These are phyloP conservation scores for Dendrolimus punctatus DNA, from an alignment of 1,140 invertebrate species.

Conservation along the genomic window DNA sequence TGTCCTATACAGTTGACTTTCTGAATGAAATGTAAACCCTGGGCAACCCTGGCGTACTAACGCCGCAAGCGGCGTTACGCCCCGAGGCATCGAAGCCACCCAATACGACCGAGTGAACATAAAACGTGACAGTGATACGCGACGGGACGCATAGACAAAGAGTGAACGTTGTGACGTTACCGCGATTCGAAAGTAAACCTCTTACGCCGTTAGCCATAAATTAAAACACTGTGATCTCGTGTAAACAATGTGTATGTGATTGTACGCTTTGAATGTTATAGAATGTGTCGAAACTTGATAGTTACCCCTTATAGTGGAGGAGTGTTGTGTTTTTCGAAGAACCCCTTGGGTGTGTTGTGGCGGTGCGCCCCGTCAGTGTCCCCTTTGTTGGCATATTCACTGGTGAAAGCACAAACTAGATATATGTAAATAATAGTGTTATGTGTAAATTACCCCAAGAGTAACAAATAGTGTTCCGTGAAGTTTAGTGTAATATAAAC, in stretches of 20 bases:
- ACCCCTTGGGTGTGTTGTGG: slow-evolving; percentile 28
- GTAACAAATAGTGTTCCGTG: slow-evolving; percentile 37
- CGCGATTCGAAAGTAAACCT: slow-evolving; percentile 17
- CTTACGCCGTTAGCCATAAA: slow-evolving; percentile 55
- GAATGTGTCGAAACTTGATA: slow-evolving; percentile 48
- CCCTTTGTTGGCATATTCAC: slow-evolving; percentile 39
- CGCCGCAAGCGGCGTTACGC: neutral
- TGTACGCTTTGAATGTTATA: slow-evolving; percentile 64
- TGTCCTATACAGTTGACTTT: too few relatives aligned
- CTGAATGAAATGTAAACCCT: too few relatives aligned
- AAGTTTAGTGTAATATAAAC: slow-evolving; percentile 55
- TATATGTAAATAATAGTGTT: slow-evolving; percentile 64
- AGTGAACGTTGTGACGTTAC: slow-evolving; percentile 13
- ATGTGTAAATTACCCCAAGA: slow-evolving; percentile 57
- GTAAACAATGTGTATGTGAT: slow-evolving; percentile 53
- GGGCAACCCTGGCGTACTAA: neutral
- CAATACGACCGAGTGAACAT: neutral
- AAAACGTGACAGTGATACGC: slow-evolving; percentile 17
- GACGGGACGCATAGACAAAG: neutral
- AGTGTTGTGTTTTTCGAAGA: slow-evolving; percentile 31
- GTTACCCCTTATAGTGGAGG: slow-evolving; percentile 44
- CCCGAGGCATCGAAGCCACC: neutral
- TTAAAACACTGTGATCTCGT: slow-evolving; percentile 63
- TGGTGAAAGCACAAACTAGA: slow-evolving; percentile 68
- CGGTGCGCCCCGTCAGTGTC: slow-evolving; percentile 17